phyloP scores from a whole-genome alignment of 2,113 vertebrate species.

The Castor canadensis region DNA sequence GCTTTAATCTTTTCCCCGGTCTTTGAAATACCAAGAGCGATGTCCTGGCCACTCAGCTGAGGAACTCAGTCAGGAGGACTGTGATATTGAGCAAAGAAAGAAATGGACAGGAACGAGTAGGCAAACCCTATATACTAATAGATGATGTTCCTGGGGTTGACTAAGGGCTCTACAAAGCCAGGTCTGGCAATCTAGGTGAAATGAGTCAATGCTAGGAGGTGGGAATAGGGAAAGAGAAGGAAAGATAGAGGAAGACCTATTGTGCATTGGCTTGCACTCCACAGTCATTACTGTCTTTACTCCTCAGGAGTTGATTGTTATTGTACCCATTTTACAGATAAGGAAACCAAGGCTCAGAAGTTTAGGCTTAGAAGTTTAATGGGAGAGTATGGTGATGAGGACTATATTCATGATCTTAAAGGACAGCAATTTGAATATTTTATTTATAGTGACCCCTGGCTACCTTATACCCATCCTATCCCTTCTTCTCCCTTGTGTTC shows the following conservation, averaged over 20 bases:
- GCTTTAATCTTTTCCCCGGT: not conserved
- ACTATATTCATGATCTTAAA: not conserved
- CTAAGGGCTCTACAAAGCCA: not conserved
- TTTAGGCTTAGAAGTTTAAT: not conserved
- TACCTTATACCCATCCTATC: not conserved
- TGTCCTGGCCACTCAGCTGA: not conserved
- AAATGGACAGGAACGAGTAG: not conserved
- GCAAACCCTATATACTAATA: rapidly evolving
- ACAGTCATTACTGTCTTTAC: not conserved
- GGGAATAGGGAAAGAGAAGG: not conserved
- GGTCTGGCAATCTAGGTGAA: not conserved
- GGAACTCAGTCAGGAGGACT: not conserved
- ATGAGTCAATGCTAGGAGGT: not conserved
- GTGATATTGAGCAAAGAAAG: not conserved
- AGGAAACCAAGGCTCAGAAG: not conserved
- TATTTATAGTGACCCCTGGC: not conserved
- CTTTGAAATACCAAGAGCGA: not conserved
- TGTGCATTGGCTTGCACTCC: not conserved
- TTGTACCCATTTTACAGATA: constrained; percentile 5
- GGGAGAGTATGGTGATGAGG: not conserved
- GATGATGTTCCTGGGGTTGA: not conserved
- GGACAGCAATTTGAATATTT: not conserved
- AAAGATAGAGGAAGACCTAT: not conserved
- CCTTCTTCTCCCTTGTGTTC: not conserved
- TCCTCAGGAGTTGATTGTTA: not conserved